phyloP scores from a whole-genome alignment of 2,113 vertebrate genomes.

The Stegostoma tigrinum region DNA sequence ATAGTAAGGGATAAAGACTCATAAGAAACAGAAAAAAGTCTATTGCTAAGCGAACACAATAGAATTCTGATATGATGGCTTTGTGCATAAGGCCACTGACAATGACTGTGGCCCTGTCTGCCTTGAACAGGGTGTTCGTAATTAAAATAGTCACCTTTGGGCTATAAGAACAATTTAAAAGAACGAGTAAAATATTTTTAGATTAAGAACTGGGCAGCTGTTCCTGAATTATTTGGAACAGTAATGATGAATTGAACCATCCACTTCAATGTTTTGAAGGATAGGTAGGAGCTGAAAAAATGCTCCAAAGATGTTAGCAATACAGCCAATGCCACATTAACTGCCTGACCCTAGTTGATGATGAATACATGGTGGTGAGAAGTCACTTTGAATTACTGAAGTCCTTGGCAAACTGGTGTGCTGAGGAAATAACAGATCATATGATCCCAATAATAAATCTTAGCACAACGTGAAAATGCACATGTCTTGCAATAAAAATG shows the following conservation, averaged over 20 bases:
- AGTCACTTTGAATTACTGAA: not conserved
- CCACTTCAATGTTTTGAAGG: not conserved
- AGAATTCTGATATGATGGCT: not conserved
- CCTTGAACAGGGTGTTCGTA: not conserved
- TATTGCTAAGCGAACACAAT: not conserved
- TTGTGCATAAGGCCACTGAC: conserved; percentile 11
- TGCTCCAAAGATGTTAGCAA: not conserved
- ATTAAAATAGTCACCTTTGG: conserved; percentile 1
- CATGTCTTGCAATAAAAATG: not conserved
- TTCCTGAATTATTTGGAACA: conserved; percentile 13
- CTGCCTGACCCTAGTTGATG: not conserved
- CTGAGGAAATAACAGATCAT: not conserved
- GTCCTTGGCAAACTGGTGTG: not conserved
- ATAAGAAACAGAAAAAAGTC: not conserved
- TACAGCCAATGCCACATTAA: not conserved
- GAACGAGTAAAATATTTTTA: not conserved
- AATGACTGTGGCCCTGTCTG: not conserved
- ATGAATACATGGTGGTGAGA: not conserved
- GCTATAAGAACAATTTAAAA: not conserved
- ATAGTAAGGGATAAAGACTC: not conserved
- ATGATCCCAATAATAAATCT: not conserved
- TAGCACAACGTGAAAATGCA: not conserved
- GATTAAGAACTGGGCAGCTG: not conserved
- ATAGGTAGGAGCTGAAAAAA: not conserved
- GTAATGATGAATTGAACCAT: not conserved